Base-by-base conservation (phyloP, 2,797 vertebrate genomes). In the Yasuhikotakia modesta region DNA sequence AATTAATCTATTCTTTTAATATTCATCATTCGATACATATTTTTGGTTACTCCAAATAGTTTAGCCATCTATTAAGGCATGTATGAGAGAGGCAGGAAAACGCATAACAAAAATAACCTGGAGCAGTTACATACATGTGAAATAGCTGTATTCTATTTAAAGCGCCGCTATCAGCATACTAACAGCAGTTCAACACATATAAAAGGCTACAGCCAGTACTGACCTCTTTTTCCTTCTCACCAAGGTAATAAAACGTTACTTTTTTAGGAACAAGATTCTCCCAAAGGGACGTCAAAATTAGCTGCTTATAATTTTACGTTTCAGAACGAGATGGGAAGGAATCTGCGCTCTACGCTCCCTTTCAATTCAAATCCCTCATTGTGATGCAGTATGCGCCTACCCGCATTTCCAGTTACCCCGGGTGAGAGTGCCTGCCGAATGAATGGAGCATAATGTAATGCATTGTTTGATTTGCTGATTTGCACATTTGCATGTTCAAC, bases 401-500 rank as follows among this genome's bases (percentile, higher is more conserved):
- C 52, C 80, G 84, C 77, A 67, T 58, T 58, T 76, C 65, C 53
- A 68, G 53, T 72, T 70, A 69, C 76, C 76, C 70, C 19, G 76
- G 70, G 64, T 69, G 39, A 55, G 69, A 66, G 75, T 77, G 43
- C 70, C 70, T 63, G 72, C 70, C 73, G 78, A 77, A 73, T 69
- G 69, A 84, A 73, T 57, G 58, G 70, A 76, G 53, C 32, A 70
- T 63, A 83, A 79, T 82, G 55, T 70, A 81, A 83, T 79, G 46
- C 70, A 66, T 73, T 83, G 82, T 87, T 79, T 86, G 84, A 85
- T 85, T 87, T 43, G 22, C 75, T 66, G 78, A 84, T 87, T 73
- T 75, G 74, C 68, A 74, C 79, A 82, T 83, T 81, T 82, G 79
- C 85, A 81, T 83, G 82, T 83, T 79, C 79, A 85, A 73, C 76